phyloP scores from a whole-genome alignment of 2,888 invertebrate genomes.

The Nebria brevicollis region DNA sequence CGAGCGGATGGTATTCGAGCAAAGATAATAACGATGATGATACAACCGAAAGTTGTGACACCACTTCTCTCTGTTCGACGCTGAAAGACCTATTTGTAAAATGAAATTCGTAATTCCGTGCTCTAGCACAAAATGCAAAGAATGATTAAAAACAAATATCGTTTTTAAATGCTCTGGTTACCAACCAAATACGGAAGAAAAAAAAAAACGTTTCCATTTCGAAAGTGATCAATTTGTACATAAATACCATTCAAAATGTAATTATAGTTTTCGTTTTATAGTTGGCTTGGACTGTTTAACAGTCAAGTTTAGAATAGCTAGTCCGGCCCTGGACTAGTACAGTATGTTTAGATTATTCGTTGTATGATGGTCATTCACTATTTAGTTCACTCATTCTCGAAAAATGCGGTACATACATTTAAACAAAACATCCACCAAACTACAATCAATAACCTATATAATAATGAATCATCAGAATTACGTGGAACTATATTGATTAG shows the following conservation, averaged over 20 bases:
- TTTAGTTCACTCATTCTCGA: background rate
- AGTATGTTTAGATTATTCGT: constrained; percentile 35
- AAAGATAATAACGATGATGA: constrained; percentile 74
- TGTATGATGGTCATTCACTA: constrained; percentile 17
- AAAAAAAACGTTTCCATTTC: background rate
- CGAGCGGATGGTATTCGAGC: constrained; percentile 68
- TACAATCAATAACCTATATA: background rate
- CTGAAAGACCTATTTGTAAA: constrained; percentile 89
- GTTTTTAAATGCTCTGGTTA: background rate
- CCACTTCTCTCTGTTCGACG: constrained; percentile 79
- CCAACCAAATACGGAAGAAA: background rate
- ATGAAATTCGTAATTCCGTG: constrained; percentile 62
- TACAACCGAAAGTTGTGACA: constrained; percentile 77
- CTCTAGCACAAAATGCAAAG: background rate
- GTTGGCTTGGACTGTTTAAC: too few species aligned
- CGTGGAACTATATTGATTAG: background rate
- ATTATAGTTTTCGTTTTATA: background rate
- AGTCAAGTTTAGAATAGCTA: too few species aligned
- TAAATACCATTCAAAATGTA: constrained; percentile 6
- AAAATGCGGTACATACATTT: background rate
- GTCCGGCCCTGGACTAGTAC: too few species aligned
- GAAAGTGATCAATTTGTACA: background rate
- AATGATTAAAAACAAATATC: background rate
- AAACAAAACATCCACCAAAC: background rate
- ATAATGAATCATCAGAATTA: background rate